phyloP scores from a whole-genome alignment of 1,140 invertebrate species.

The Caerostris darwini region DNA sequence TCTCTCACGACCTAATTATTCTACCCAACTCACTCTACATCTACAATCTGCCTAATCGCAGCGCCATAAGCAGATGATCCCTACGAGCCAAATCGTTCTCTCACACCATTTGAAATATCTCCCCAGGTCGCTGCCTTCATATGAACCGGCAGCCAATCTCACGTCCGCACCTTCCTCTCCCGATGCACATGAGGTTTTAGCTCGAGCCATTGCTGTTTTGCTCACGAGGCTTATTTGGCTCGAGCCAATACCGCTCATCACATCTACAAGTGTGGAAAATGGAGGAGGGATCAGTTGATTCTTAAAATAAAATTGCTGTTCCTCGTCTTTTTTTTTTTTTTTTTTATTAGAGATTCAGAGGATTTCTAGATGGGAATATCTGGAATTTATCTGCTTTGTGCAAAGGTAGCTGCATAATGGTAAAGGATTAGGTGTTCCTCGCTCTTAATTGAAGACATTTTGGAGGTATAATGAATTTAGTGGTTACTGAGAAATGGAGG shows the following conservation, averaged over 20 bases:
- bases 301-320: conserved; percentile 69
- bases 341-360: not conserved
- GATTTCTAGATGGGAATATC: not conserved
- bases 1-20: not conserved
- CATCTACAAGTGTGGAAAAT: not conserved
- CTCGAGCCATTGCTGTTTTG: not conserved
- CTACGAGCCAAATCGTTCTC: not conserved
- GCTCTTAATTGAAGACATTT: conserved; percentile 57
- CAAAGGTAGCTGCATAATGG: not conserved
- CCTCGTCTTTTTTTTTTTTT: conserved; percentile 48
- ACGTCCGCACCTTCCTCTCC: not conserved
- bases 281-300: conserved; percentile 52
- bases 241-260: not conserved
- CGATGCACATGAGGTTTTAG: not conserved
- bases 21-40: not conserved
- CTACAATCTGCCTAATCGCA: not conserved
- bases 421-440: not conserved
- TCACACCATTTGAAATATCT: conserved; percentile 1
- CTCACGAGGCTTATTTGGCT: not conserved
- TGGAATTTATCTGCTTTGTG: conserved; percentile 65
- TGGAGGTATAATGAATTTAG: conserved; percentile 23
- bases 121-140: not conserved
- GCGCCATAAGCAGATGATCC: conserved; percentile 11
- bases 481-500: not conserved
- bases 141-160: not conserved